phyloP scores from a whole-genome alignment of 2,797 vertebrate species.

The Pteropus rufus region DNA sequence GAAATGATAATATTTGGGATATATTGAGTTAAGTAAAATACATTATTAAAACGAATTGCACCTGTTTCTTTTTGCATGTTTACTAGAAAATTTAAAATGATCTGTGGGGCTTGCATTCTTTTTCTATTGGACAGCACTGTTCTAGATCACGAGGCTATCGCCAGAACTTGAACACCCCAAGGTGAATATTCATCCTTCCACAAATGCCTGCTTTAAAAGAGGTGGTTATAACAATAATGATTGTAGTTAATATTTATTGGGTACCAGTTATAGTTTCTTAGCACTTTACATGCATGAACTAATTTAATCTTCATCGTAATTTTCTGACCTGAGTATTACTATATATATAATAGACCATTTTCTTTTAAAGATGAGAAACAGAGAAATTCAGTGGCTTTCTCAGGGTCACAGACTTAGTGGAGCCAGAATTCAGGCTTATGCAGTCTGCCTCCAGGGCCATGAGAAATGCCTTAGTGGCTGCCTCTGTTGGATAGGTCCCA shows the following conservation, averaged over 20 bases:
- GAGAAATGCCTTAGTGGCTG: neutral
- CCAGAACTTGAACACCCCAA: neutral
- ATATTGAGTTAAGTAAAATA: neutral
- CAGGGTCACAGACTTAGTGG: neutral
- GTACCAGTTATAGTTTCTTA: neutral
- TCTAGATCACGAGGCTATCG: neutral
- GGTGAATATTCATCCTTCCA: neutral
- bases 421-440: neutral
- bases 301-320: slow-evolving; percentile 10
- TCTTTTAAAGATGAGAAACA: slow-evolving; percentile 22
- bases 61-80: neutral
- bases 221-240: neutral
- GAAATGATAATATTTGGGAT: neutral
- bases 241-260: neutral
- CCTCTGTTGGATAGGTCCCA: neutral
- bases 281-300: neutral
- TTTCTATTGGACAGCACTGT: neutral
- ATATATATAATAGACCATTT: neutral
- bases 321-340: neutral
- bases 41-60: neutral
- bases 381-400: neutral
- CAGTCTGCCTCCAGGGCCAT: neutral
- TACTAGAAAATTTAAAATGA: neutral
- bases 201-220: neutral
- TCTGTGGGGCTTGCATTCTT: neutral